These are phyloP conservation scores for Meteorus colon DNA, from an alignment of 2,888 invertebrate genomes.

Conservation along the genomic window DNA sequence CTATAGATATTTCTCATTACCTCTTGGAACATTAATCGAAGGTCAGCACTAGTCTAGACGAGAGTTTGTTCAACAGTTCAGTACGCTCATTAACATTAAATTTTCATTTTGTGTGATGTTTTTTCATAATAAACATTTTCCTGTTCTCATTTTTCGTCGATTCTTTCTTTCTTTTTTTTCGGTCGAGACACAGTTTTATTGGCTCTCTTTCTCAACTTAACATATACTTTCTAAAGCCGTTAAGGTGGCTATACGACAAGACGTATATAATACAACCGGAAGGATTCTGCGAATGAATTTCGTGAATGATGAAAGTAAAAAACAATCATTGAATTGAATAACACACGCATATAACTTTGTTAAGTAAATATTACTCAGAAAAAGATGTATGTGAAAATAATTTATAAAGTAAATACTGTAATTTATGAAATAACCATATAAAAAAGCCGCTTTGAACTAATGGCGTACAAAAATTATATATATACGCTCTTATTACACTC, in stretches of 20 bases:
- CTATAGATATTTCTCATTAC: neutral
- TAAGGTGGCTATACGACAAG: slow-evolving; percentile 60
- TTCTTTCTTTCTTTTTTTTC: slow-evolving; percentile 22
- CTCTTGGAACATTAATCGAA: slow-evolving; percentile 20
- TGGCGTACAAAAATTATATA: slow-evolving; percentile 7
- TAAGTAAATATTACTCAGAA: neutral
- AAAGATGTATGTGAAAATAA: slow-evolving; percentile 13
- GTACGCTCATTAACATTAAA: slow-evolving; percentile 10
- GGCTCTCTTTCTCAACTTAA: slow-evolving; percentile 41
- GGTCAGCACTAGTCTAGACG: slow-evolving; percentile 23
- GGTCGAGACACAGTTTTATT: slow-evolving; percentile 37
- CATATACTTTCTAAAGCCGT: slow-evolving; percentile 67
- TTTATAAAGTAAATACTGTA: slow-evolving; percentile 18
- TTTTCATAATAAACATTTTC: slow-evolving; percentile 3
- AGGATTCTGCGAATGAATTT: slow-evolving; percentile 38
- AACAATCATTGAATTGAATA: neutral
- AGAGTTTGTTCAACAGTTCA: neutral
- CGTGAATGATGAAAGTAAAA: slow-evolving; percentile 21
- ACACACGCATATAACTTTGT: neutral
- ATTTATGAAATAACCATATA: neutral
- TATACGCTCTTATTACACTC: neutral
- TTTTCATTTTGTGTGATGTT: too few species aligned
- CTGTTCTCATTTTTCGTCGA: neutral
- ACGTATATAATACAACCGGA: slow-evolving; percentile 45
- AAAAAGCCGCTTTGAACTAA: slow-evolving; percentile 11